Percentiles rank a stretch among this genome's conserved stretches.
phyloP scores from a whole-genome alignment of 2,888 invertebrate genomes.

The Lutraria lutraria region DNA sequence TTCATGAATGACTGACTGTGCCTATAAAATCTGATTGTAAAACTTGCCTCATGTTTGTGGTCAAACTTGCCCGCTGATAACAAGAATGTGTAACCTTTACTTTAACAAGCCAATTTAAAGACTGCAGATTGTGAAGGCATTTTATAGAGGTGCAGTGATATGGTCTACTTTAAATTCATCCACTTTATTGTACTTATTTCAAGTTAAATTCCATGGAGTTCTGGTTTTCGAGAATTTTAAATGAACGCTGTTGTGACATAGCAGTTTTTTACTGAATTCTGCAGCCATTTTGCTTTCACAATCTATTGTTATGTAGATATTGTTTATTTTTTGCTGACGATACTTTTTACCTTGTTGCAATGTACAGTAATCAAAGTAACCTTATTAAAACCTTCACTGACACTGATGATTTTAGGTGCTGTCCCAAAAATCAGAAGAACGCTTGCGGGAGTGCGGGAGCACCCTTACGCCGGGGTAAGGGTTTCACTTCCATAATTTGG shows the following conservation, averaged over 20 bases:
- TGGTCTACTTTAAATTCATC: not conserved
- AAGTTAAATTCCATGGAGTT: too few relatives aligned
- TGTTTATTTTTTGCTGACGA: conserved; percentile 40
- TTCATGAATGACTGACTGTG: not conserved
- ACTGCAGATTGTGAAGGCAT: not conserved
- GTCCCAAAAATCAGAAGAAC: conserved; percentile 94
- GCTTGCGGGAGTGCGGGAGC: conserved; percentile 95
- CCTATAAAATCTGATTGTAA: too few relatives aligned
- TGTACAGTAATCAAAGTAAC: conserved; percentile 29
- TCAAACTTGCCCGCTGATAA: too few relatives aligned
- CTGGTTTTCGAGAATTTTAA: too few relatives aligned
- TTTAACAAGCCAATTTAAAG: not conserved
- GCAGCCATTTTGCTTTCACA: not conserved
- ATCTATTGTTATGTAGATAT: conserved; percentile 15
- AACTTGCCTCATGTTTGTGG: too few relatives aligned
- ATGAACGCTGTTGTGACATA: too few relatives aligned
- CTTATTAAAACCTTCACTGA: conserved; percentile 65
- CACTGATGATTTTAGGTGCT: conserved; percentile 90
- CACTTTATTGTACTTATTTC: too few relatives aligned
- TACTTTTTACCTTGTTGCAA: conserved; percentile 15
- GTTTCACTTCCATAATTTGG: conserved; percentile 86
- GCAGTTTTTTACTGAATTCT: not conserved
- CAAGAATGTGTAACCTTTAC: too few relatives aligned
- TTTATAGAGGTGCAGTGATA: not conserved
- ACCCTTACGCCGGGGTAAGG: conserved; percentile 98